A percentile compares a stretch with the other conserved stretches of the same genome.
Evolutionary conservation across 2,113 vertebrate genomes (phyloP).

Genomic region (Alethe diademata): DNA sequence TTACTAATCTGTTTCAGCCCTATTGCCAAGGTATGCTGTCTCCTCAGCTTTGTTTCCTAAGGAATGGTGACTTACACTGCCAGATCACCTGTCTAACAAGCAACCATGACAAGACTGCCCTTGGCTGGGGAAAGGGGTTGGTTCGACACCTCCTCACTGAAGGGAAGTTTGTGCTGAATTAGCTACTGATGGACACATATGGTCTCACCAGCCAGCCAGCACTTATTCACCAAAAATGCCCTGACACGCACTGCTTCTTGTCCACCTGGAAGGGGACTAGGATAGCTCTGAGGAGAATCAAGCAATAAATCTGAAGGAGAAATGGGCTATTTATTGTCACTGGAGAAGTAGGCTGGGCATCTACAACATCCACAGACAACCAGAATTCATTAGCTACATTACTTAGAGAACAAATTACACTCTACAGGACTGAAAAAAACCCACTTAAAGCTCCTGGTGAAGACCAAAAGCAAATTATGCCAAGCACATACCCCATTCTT

Average conservation of each 20-base stretch:
- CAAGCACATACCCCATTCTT: neutral
- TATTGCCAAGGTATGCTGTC: neutral
- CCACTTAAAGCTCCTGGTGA: neutral
- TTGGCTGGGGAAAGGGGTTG: neutral
- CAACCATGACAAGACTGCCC: accelerated
- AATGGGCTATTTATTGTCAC: accelerated
- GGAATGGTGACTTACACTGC: neutral
- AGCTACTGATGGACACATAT: neutral
- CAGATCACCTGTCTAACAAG: neutral
- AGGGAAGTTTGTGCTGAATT: neutral
- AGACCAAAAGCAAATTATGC: neutral
- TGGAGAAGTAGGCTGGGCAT: neutral
- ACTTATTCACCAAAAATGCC: neutral
- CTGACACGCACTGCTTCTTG: neutral
- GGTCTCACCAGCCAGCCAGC: neutral
- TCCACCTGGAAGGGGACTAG: neutral
- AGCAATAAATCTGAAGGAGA: neutral
- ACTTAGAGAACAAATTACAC: neutral
- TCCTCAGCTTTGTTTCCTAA: neutral
- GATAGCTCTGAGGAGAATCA: neutral
- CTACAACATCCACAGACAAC: neutral
- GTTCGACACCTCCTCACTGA: neutral
- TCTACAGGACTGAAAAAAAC: neutral
- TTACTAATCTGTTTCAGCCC: neutral
- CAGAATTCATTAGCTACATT: neutral